Evolutionary conservation across 2,888 invertebrate genomes (phyloP).

Genomic region (Amblyjoppa proteus): DNA sequence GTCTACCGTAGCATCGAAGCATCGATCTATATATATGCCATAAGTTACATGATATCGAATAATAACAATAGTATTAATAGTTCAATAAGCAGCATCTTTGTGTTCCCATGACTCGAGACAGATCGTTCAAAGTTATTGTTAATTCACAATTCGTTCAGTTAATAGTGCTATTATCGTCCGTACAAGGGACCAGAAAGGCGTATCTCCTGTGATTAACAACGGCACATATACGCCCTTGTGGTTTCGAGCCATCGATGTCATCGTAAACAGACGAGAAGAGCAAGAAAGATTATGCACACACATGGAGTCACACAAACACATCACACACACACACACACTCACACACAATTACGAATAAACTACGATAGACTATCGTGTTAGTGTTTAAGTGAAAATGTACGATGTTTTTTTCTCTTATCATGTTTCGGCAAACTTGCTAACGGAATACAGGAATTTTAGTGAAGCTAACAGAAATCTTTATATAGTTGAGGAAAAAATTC

Average conservation of each 20-base stretch:
- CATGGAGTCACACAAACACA: not conserved
- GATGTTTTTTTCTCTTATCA: conserved; percentile 3
- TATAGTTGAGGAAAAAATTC: conserved; percentile 51
- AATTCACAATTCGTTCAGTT: conserved; percentile 21
- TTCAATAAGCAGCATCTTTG: conserved; percentile 54
- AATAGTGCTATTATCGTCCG: not conserved
- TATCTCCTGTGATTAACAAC: not conserved
- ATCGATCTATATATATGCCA: conserved; percentile 46
- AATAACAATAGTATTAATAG: conserved; percentile 67
- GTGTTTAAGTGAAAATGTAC: conserved; percentile 33
- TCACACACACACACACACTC: conserved; percentile 10
- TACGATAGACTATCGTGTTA: conserved; percentile 28
- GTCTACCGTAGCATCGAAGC: conserved; percentile 24
- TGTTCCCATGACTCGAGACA: conserved; percentile 48
- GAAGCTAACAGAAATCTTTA: conserved; percentile 21
- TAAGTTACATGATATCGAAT: conserved; percentile 51
- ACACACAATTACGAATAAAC: conserved; percentile 15
- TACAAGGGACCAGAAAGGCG: not conserved
- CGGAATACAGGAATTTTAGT: conserved; percentile 50
- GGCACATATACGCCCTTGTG: not conserved
- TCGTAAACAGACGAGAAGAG: conserved; percentile 18
- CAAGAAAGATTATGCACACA: conserved; percentile 4
- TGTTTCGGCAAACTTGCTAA: conserved; percentile 51
- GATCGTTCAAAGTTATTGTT: conserved; percentile 31
- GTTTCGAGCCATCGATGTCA: not conserved